These are phyloP conservation scores for Capromys pilorides DNA, from an alignment of 2,797 vertebrate genomes.

Conservation along the genomic window DNA sequence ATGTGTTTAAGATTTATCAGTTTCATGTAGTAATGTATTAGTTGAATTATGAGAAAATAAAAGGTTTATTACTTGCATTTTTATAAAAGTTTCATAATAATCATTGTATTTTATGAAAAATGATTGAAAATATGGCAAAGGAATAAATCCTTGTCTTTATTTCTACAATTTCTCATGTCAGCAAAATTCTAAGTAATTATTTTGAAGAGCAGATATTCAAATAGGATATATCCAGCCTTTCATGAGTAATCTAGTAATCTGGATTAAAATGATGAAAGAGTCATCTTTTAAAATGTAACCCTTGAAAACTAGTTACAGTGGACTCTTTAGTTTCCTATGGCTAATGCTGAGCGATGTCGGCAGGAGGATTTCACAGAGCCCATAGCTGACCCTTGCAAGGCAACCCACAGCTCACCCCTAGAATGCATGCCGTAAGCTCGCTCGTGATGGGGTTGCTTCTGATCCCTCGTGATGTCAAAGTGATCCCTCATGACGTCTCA, in stretches of 20 bases:
- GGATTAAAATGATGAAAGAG: constrained; percentile 8
- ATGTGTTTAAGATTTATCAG: not conserved
- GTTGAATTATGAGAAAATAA: constrained; percentile 19
- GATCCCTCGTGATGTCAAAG: not conserved
- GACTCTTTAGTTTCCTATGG: not conserved
- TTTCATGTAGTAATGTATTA: not conserved
- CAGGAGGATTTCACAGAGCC: not conserved
- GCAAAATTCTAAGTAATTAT: not conserved
- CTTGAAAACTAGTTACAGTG: not conserved
- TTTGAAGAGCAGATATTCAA: constrained; percentile 10
- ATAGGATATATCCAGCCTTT: constrained; percentile 15
- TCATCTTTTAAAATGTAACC: not conserved
- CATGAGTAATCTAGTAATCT: constrained; percentile 23
- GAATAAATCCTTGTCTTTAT: not conserved
- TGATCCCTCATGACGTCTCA: not conserved
- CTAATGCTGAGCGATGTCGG: not conserved
- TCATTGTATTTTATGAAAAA: constrained; percentile 40
- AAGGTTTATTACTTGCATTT: constrained; percentile 15
- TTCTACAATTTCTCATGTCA: constrained; percentile 24
- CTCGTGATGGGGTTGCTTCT: not conserved
- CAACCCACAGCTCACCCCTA: not conserved
- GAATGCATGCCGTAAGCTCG: not conserved
- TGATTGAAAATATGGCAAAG: constrained; percentile 2
- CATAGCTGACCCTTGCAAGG: not conserved
- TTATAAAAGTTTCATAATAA: not conserved